Percentiles rank a stretch among this genome's conserved stretches.
These are phyloP conservation scores for Tylochromis polylepis DNA, from an alignment of 2,113 vertebrate genomes.

Conservation along the genomic window DNA sequence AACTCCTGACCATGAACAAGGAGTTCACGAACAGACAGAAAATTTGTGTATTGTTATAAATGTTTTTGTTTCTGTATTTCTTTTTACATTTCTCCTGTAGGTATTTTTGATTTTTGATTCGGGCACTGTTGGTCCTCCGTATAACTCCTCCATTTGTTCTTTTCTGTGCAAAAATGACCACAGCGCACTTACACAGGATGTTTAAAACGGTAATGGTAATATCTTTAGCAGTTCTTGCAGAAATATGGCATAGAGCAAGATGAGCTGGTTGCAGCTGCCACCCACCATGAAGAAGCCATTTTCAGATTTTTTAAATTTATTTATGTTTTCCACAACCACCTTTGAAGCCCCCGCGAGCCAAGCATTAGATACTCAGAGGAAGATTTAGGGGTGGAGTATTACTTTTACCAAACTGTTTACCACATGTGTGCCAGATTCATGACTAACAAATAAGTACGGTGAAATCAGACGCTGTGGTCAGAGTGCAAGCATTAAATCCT, in stretches of 20 bases:
- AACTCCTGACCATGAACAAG: not conserved
- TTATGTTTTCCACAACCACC: not conserved
- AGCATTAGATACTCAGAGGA: not conserved
- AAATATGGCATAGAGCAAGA: not conserved
- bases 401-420: not conserved
- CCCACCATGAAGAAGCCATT: not conserved
- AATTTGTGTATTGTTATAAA: not conserved
- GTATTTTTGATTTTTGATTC: not conserved
- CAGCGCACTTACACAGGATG: not conserved
- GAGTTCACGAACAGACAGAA: not conserved
- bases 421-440: not conserved
- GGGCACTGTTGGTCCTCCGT: not conserved
- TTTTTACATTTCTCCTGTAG: not conserved
- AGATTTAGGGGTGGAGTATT: not conserved
- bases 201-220: not conserved
- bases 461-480: conserved; percentile 21
- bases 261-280: not conserved
- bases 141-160: not conserved
- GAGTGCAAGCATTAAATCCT: conserved; percentile 16
- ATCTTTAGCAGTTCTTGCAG: not conserved
- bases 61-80: not conserved
- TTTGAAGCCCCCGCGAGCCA: not conserved
- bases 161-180: not conserved
- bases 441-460: not conserved
- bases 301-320: not conserved